Base-by-base conservation (phyloP, 2,797 vertebrate genomes). In the Eremophila alpestris region DNA sequence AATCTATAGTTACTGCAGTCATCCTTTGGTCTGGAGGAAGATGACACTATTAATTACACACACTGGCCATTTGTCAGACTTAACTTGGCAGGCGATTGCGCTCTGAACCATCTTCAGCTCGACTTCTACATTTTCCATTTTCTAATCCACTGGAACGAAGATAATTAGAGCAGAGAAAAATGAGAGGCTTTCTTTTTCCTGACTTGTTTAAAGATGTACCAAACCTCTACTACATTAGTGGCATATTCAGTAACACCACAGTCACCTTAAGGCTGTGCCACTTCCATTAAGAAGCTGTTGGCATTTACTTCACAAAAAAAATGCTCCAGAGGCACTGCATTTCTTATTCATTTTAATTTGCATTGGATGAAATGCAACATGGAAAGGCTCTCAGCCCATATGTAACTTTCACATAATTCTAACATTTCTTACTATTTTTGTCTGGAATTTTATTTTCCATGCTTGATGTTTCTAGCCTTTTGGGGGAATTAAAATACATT, bases 11-110 rank as follows among this genome's bases (percentile, higher is more conserved):
- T 98, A 98, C 97, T 90, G 94, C 97, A 97, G 96, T 97, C 94
- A 32, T 97, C 97, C 97, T 98, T 97, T 98, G 98, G 98, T 98
- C 97, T 93, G 73, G 94, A 88, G 96, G 84, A 97, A 98, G 95
- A 98, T 97, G 98, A 97, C 97, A 98, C 97, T 97, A 98, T 98
- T 98, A 98, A 98, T 98, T 98, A 98, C 97, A 98, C 95, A 98
- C 92, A 90, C 87, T 96, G 96, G 96, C 97, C 97, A 98, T 98
- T 98, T 98, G 97, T 98, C 98, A 98, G 97, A 97, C 96, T 98
- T 98, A 98, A 98, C 97, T 98, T 98, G 98, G 97, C 98, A 98
- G 98, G 95, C 83, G 76, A 97, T 96, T 97, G 97, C 98, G 97
- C 96, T 98, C 96, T 97, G 97, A 97, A 97, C 96, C 87, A 94